These are phyloP conservation scores for Leucoptera coffeella DNA, from an alignment of 2,888 invertebrate species.

Conservation along the genomic window DNA sequence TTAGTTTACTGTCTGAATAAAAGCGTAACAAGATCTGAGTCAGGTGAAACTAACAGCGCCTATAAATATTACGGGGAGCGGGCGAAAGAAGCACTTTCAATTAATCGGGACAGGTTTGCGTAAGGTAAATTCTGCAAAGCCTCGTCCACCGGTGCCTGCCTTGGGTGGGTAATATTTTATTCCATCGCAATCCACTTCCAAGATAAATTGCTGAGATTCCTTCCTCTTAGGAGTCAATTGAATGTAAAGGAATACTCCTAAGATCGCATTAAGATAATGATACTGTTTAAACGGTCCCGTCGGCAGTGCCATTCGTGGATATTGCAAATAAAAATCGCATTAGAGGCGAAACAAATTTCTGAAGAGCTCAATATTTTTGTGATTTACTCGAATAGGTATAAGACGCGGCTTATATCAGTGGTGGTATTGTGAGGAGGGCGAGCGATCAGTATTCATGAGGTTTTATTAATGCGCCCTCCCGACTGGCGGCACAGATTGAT, in stretches of 20 bases:
- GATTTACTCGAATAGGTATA: too few species aligned
- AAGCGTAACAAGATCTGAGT: too few species aligned
- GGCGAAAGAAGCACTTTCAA: slow-evolving; percentile 48
- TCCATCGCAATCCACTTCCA: slow-evolving; percentile 9
- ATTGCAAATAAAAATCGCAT: too few species aligned
- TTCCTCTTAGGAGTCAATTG: slow-evolving; percentile 5
- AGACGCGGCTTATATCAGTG: too few species aligned
- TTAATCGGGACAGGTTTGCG: slow-evolving; percentile 42
- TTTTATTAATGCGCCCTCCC: slow-evolving; percentile 30
- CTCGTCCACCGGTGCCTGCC: slow-evolving; percentile 20
- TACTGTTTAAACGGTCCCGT: slow-evolving; percentile 2
- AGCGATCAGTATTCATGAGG: slow-evolving; percentile 39
- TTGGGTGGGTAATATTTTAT: slow-evolving; percentile 22
- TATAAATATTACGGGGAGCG: slow-evolving; percentile 43
- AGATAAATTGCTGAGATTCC: slow-evolving; percentile 8
- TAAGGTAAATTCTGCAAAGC: slow-evolving; percentile 33
- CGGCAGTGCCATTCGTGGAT: too few species aligned
- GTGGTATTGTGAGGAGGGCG: too few species aligned
- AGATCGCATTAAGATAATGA: slow-evolving; percentile 4
- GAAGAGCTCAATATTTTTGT: too few species aligned
- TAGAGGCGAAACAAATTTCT: too few species aligned
- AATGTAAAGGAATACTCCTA: slow-evolving; percentile 3
- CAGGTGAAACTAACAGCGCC: slow-evolving; percentile 18
- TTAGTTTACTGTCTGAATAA: too few species aligned
- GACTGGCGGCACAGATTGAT: slow-evolving; percentile 18